Evolutionary conservation across 2,113 vertebrate species (phyloP).

Genomic region (Rhea pennata): DNA sequence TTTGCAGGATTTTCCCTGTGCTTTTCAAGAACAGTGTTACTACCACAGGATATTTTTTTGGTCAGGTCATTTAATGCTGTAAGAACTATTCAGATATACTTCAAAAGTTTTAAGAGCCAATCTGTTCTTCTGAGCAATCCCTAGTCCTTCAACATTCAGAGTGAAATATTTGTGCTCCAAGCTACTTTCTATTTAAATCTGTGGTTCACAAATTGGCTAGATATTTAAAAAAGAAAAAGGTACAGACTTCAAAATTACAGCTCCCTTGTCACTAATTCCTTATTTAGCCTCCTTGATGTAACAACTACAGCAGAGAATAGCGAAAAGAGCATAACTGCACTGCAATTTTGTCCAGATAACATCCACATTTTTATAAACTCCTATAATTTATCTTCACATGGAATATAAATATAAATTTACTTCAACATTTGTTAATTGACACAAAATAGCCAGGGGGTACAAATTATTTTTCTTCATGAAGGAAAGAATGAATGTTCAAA

Average conservation of each 20-base stretch:
- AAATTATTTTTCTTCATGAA: not conserved
- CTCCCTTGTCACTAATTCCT: conserved; percentile 33
- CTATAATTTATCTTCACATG: not conserved
- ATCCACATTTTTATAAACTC: not conserved
- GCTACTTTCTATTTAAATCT: conserved; percentile 45
- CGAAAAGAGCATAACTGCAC: not conserved
- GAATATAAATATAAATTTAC: not conserved
- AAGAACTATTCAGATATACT: conserved; percentile 43
- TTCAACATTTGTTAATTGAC: not conserved
- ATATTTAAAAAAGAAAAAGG: conserved; percentile 20
- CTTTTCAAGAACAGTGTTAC: conserved; percentile 13
- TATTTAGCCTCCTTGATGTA: conserved; percentile 28
- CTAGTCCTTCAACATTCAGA: conserved; percentile 9
- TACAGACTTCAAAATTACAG: conserved; percentile 35
- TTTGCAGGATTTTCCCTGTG: conserved; percentile 26
- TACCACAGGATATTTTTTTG: conserved; percentile 1
- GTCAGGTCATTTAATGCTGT: conserved; percentile 43
- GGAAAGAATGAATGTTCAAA: not conserved
- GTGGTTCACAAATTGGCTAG: conserved; percentile 30
- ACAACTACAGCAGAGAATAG: conserved; percentile 8
- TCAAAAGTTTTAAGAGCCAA: conserved; percentile 45
- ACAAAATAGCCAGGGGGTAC: not conserved
- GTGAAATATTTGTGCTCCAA: conserved; percentile 25
- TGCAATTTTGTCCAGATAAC: not conserved
- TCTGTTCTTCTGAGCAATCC: not conserved